Conservation (phyloP, 2,797 vertebrate species). For the Urophycis tenuis region DNA sequence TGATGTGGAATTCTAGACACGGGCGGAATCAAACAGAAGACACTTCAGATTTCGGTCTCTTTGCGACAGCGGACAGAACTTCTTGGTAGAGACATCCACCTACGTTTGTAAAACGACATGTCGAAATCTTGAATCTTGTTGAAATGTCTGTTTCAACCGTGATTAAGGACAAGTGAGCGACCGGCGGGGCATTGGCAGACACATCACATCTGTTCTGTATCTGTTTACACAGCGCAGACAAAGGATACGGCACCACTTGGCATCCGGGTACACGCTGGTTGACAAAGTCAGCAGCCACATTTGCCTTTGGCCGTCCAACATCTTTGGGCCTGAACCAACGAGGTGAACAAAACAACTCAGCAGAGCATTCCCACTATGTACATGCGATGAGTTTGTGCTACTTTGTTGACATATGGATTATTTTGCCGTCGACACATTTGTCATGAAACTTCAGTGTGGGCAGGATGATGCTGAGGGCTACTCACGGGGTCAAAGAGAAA, state of each 20-base stretch:
- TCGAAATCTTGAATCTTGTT: conserved; percentile 97
- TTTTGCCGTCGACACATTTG: not conserved
- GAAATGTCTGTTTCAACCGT: conserved; percentile 82
- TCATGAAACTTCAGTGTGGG: not conserved
- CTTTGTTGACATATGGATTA: not conserved
- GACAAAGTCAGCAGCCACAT: conserved; percentile 91
- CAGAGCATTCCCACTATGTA: not conserved
- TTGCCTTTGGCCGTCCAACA: conserved; percentile 92
- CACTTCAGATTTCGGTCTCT: not conserved
- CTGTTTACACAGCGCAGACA: not conserved
- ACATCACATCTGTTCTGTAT: not conserved
- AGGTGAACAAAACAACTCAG: not conserved
- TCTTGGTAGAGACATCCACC: conserved; percentile 53
- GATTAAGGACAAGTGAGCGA: conserved; percentile 29
- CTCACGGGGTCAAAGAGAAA: not conserved
- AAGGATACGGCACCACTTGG: conserved; percentile 88
- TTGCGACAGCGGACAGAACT: not conserved
- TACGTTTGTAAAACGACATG: conserved; percentile 92
- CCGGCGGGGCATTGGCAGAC: not conserved
- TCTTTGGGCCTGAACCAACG: conserved; percentile 78
- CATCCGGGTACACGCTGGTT: conserved; percentile 85
- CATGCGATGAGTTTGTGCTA: not conserved
- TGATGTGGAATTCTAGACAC: conserved; percentile 89
- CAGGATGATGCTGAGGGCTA: not conserved
- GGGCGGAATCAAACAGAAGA: conserved; percentile 7